Evolutionary conservation across 2,888 invertebrate genomes (phyloP), one percentile per base, ranked within the genome.

Genomic region (Leptopilina myrica): DNA sequence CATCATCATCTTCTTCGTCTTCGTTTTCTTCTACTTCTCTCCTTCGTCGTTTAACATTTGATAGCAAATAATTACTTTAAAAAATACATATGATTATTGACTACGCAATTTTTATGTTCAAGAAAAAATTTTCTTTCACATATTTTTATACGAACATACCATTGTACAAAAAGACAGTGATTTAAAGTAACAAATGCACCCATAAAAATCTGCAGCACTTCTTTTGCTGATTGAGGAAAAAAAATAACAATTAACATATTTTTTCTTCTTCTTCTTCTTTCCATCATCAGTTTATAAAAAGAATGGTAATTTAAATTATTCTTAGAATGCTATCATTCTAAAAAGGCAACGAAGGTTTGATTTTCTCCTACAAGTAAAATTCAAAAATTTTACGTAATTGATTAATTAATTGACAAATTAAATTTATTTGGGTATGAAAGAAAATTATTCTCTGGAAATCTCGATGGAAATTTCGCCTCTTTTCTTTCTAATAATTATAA

Each of bases 41-140:
- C 33, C 26, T 64, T 33, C 11, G 11, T 80, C 77, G 81, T 79
- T 79, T 53, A 79, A 77, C 20, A 59, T 77, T 20, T 80, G 81
- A 86, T 84, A 85, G 87, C 84, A 85, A 87, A 86, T 84, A 85
- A 88, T 87, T 85, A 83, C 83, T 83, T 84, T 83, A 81, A 82
- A 82, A 86, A 87, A 86, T 84, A 85, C 80, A 80, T 79, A 80
- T 82, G 83, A 78, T 82, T 84, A 84, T 85, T 86, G 85, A 82
- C 78, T 77, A 78, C 67, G 64, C 62, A 64, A 69, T 66, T 73
- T 33, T 56, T 73, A 11, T 49, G 56, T 56, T 73, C 56, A 33
- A 73, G 73, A 56, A 73, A 62, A 56, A 73, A 33, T 49, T 49
- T 73, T 53, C 56, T 73, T 77, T 78, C 67, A 80, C 81, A 78